A percentile compares a stretch with the other conserved stretches of the same genome.
Conservation (phyloP, 92 coral and sea anemone species). For the Porites rus region DNA sequence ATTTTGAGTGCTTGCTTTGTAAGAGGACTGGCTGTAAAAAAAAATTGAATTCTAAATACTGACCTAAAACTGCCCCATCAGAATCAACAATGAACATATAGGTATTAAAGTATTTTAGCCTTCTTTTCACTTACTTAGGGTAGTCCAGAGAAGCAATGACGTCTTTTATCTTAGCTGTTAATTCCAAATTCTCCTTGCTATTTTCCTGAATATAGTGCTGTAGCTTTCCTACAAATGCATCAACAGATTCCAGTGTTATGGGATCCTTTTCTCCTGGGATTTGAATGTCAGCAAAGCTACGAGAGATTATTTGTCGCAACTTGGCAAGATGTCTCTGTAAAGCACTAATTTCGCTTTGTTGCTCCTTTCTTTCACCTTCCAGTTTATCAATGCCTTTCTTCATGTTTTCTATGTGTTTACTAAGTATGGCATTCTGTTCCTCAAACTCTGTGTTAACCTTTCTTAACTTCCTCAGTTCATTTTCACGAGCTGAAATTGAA, state of each 20-base stretch:
- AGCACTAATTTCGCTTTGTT: slow-evolving; percentile 81
- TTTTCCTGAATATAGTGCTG: slow-evolving; percentile 86
- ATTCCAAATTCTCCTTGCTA: slow-evolving; percentile 83
- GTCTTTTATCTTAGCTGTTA: slow-evolving; percentile 79
- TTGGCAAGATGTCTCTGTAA: slow-evolving; percentile 82
- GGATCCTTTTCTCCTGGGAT: slow-evolving; percentile 83
- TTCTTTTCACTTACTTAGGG: slow-evolving; percentile 81
- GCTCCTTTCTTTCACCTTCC: slow-evolving; percentile 92
- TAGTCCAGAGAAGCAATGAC: slow-evolving; percentile 80
- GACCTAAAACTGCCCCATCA: not conserved
- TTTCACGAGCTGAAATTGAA: slow-evolving; percentile 82
- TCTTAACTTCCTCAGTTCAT: slow-evolving; percentile 95
- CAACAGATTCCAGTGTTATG: slow-evolving; percentile 78
- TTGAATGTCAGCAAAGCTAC: slow-evolving; percentile 75
- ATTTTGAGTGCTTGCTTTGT: no score
- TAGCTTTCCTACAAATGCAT: slow-evolving; percentile 85
- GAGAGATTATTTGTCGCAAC: slow-evolving; percentile 84
- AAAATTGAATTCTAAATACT: no score
- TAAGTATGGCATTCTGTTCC: slow-evolving; percentile 98
- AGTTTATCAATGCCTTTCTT: slow-evolving; percentile 97
- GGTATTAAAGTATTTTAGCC: not conserved
- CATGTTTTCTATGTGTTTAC: slow-evolving; percentile 99
- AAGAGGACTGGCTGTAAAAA: no score
- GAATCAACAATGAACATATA: not conserved
- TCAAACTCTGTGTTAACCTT: slow-evolving; percentile 97